These are phyloP conservation scores for Mus caroli DNA, from an alignment of 2,797 vertebrate species.

Conservation along the genomic window DNA sequence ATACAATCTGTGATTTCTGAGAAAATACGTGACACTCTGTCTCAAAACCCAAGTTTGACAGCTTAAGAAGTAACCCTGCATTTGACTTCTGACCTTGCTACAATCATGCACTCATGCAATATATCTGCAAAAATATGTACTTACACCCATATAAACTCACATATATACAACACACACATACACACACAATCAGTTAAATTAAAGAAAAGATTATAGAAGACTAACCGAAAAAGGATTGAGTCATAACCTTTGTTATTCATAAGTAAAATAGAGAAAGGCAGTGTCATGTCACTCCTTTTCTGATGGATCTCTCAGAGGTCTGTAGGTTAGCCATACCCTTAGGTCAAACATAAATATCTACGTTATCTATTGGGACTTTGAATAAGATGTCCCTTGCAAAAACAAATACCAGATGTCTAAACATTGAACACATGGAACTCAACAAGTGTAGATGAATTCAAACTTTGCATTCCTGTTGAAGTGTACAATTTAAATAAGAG, in stretches of 20 bases:
- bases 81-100: not conserved
- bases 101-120: not conserved
- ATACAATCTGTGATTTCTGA: not conserved
- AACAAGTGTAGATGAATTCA: not conserved
- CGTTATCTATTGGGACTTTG: not conserved
- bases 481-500: not conserved
- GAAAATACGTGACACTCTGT: not conserved
- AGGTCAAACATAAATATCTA: not conserved
- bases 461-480: not conserved
- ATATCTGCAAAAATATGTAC: not conserved
- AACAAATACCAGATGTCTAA: not conserved
- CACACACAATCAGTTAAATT: not conserved
- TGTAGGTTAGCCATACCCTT: not conserved
- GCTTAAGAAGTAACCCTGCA: not conserved
- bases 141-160: not conserved
- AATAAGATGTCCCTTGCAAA: conserved; percentile 29
- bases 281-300: not conserved
- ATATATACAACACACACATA: not conserved
- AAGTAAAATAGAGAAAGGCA: not conserved
- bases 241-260: not conserved
- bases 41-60: no score
- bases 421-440: not conserved
- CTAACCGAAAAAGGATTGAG: not conserved
- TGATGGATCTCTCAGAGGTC: not conserved
- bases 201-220: conserved; percentile 34